A percentile compares a stretch with the other conserved stretches of the same genome.
Conservation (phyloP, 2,888 invertebrate genomes). For the Chirona hameri region DNA sequence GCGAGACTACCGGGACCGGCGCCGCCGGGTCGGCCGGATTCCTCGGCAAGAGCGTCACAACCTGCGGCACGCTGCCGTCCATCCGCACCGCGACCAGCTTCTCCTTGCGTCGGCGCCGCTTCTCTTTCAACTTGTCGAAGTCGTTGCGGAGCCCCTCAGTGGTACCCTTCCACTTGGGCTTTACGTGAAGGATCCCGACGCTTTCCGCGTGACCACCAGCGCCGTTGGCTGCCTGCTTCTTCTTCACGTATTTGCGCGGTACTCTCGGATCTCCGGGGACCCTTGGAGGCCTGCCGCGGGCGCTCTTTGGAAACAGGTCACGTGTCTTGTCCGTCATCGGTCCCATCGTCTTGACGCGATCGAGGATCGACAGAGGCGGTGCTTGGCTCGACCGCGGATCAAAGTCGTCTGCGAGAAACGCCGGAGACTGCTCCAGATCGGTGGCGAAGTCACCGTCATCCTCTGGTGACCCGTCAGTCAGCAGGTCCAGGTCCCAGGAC, state of each 20-base stretch:
- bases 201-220: background rate
- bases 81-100: background rate
- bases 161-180: background rate
- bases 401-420: background rate
- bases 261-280: background rate
- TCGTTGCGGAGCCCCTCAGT: background rate
- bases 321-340: background rate
- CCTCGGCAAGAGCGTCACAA: background rate
- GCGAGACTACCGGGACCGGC: background rate
- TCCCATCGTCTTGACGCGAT: background rate
- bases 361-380: background rate
- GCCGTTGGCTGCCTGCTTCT: background rate
- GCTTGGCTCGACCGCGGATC: background rate
- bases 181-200: background rate
- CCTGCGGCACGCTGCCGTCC: background rate
- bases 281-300: background rate
- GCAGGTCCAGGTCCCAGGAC: slow-evolving; percentile 26
- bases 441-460: background rate
- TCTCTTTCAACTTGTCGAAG: background rate
- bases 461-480: background rate
- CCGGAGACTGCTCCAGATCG: slow-evolving; percentile 6
- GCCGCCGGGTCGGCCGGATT: background rate
- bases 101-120: background rate
- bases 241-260: background rate
- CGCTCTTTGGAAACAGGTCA: background rate